A percentile compares a stretch with the other conserved stretches of the same genome.
Conservation (phyloP, 2,888 invertebrate genomes). For the Apomyelois bistriatella region DNA sequence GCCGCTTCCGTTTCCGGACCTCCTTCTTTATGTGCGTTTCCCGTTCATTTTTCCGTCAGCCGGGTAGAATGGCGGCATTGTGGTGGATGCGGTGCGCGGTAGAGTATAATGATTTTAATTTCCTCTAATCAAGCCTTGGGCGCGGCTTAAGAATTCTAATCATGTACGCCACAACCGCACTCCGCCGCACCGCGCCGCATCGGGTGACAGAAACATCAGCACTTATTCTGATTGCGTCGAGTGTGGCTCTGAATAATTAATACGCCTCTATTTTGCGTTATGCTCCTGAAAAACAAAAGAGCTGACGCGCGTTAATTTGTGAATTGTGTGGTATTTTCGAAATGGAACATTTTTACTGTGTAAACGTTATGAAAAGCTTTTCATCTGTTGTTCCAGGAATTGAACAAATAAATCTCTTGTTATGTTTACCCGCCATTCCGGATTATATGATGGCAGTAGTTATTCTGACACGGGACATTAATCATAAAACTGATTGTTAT, state of each 20-base stretch:
- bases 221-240: slow-evolving; percentile 79
- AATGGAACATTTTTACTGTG: slow-evolving; percentile 6
- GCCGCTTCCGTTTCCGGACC: slow-evolving; percentile 78
- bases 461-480: not conserved
- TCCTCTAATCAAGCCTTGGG: slow-evolving; percentile 80
- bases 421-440: not conserved
- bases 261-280: slow-evolving; percentile 73
- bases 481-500: too few relatives aligned
- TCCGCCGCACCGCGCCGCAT: slow-evolving; percentile 26
- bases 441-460: not conserved
- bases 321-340: slow-evolving; percentile 45
- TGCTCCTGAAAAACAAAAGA: slow-evolving; percentile 65
- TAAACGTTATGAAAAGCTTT: slow-evolving; percentile 9
- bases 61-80: slow-evolving; percentile 63
- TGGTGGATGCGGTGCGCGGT: slow-evolving; percentile 58
- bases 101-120: slow-evolving; percentile 79
- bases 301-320: slow-evolving; percentile 57
- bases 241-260: slow-evolving; percentile 80
- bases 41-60: slow-evolving; percentile 73
- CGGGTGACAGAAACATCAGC: slow-evolving; percentile 78
- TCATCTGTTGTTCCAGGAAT: slow-evolving; percentile 7
- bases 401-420: slow-evolving; percentile 5
- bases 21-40: slow-evolving; percentile 78
- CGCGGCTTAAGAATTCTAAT: slow-evolving; percentile 79
- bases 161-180: slow-evolving; percentile 56